Evolutionary conservation across 2,113 vertebrate species (phyloP).

Genomic region (Chascanopsetta lugubris): DNA sequence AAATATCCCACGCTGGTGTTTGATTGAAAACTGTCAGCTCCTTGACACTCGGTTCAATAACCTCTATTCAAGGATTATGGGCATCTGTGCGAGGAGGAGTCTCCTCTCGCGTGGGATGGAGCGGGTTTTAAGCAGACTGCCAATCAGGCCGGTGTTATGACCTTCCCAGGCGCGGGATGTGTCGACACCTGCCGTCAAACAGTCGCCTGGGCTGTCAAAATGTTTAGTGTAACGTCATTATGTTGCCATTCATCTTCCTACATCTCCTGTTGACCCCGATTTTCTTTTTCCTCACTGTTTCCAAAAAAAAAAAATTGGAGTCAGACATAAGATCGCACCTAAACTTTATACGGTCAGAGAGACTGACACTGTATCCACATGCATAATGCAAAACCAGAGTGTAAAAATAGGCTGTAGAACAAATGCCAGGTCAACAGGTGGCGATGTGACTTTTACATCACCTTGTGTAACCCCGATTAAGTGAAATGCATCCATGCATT

Average conservation of each 20-base stretch:
- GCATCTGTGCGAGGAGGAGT: conserved; percentile 38
- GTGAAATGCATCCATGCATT: too few relatives aligned
- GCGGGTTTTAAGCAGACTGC: conserved; percentile 38
- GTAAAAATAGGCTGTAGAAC: too few relatives aligned
- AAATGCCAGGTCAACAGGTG: too few relatives aligned
- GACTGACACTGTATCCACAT: too few relatives aligned
- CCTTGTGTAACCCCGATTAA: too few relatives aligned
- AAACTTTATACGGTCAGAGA: too few relatives aligned
- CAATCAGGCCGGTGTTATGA: conserved; percentile 41
- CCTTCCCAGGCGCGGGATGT: conserved; percentile 33
- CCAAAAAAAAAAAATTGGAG: conserved; percentile 7
- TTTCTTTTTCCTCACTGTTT: conserved; percentile 38
- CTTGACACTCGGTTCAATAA: conserved; percentile 18
- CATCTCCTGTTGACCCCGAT: conserved; percentile 26
- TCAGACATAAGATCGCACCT: too few relatives aligned
- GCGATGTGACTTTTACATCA: too few relatives aligned
- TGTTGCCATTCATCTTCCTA: conserved; percentile 58
- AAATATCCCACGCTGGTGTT: conserved; percentile 17
- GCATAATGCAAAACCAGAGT: too few relatives aligned
- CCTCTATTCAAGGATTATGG: conserved; percentile 35
- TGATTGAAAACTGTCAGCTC: conserved; percentile 39
- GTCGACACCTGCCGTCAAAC: conserved; percentile 28
- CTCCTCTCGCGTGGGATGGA: background rate
- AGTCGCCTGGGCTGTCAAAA: conserved; percentile 44
- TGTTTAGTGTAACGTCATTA: conserved; percentile 61